Percentiles rank a stretch among this genome's conserved stretches.
These are phyloP conservation scores for Chelonoidis abingdonii DNA, from an alignment of 2,113 vertebrate species.

Conservation along the genomic window DNA sequence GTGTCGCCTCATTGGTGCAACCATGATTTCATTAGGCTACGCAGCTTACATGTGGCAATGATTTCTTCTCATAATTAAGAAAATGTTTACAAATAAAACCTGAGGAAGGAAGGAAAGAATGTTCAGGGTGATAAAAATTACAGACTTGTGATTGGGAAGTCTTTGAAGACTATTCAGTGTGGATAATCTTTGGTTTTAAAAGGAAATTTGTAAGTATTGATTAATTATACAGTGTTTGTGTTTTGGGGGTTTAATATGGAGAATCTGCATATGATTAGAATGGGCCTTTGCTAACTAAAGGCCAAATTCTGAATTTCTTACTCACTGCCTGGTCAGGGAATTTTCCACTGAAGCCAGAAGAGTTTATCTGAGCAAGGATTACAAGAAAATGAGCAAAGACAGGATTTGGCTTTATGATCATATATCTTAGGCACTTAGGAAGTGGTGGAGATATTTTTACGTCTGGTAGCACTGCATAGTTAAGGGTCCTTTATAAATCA, in stretches of 20 bases:
- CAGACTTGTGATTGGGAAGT: conserved; percentile 58
- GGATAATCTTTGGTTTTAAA: conserved; percentile 45
- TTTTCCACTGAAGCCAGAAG: not conserved
- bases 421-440: not conserved
- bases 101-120: conserved; percentile 72
- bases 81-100: conserved; percentile 73
- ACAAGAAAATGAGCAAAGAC: not conserved
- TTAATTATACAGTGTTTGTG: not conserved
- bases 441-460: not conserved
- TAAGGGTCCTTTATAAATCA: not conserved
- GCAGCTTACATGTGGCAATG: conserved; percentile 60
- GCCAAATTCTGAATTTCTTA: not conserved
- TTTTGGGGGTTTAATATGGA: not conserved
- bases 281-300: not conserved
- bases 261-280: not conserved
- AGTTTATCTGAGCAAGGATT: not conserved
- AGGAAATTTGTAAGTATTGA: not conserved
- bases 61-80: conserved; percentile 76
- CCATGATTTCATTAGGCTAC: conserved; percentile 34
- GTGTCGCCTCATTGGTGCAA: not conserved
- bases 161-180: conserved; percentile 52
- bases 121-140: conserved; percentile 58
- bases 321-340: not conserved
- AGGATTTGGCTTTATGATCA: not conserved
- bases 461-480: not conserved